These are phyloP conservation scores for Clarias macrocephalus DNA, from an alignment of 2,113 vertebrate species.

Conservation along the genomic window DNA sequence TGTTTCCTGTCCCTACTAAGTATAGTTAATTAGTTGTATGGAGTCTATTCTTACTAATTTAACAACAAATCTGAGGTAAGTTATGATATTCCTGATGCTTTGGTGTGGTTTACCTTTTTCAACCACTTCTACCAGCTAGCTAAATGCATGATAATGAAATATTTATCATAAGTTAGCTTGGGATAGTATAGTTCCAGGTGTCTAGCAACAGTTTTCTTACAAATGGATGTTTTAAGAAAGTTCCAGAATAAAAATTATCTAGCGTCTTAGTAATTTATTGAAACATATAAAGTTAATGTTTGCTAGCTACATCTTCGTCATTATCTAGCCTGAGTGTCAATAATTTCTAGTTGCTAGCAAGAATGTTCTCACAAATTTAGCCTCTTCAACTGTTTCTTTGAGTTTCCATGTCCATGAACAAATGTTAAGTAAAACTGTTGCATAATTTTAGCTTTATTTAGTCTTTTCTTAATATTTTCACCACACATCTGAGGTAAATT, in stretches of 20 bases:
- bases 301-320: background rate
- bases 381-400: background rate
- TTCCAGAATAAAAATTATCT: background rate
- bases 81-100: background rate
- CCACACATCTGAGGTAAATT: background rate
- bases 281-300: background rate
- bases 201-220: background rate
- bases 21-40: background rate
- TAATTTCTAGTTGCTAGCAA: background rate
- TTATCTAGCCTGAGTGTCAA: background rate
- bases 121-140: background rate
- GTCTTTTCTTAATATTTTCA: background rate
- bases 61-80: background rate
- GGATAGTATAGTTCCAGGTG: background rate
- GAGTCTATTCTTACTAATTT: background rate
- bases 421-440: background rate
- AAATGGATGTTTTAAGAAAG: background rate
- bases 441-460: background rate
- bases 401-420: background rate
- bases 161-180: background rate
- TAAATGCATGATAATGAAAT: background rate
- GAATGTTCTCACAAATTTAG: background rate
- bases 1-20: too few species aligned
- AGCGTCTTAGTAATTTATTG: background rate
- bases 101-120: background rate